phyloP scores from a whole-genome alignment of 2,113 vertebrate genomes.

The Caloenas nicobarica region DNA sequence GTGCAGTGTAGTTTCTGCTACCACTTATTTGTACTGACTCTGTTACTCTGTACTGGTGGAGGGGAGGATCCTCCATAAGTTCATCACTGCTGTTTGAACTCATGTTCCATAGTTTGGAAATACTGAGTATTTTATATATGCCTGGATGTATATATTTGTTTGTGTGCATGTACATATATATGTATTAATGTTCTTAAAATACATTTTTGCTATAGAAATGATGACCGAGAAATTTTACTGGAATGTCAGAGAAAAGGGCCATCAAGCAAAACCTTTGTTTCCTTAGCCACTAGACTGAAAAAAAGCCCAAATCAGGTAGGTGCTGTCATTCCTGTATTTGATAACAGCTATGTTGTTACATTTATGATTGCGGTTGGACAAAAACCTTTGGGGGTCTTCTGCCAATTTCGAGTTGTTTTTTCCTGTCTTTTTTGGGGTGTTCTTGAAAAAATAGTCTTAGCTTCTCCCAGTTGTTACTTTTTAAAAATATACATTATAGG shows the following conservation, averaged over 20 bases:
- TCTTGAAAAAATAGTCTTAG: not conserved
- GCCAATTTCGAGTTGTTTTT: not conserved
- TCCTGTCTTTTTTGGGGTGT: not conserved
- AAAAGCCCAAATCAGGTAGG: conserved; percentile 88
- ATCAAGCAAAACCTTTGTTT: conserved; percentile 86
- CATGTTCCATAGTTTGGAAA: not conserved
- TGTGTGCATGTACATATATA: not conserved
- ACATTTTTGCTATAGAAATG: conserved; percentile 78
- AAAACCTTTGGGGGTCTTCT: not conserved
- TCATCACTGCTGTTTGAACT: not conserved
- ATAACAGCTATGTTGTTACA: not conserved
- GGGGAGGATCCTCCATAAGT: not conserved
- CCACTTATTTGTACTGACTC: not conserved
- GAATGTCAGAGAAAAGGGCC: conserved; percentile 88
- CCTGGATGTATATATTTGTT: not conserved
- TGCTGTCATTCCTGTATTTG: not conserved
- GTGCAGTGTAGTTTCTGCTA: not conserved
- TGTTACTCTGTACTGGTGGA: not conserved
- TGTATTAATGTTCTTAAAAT: not conserved
- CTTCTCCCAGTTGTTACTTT: not conserved
- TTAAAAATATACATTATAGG: not conserved
- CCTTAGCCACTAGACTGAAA: conserved; percentile 82
- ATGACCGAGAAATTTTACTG: conserved; percentile 91
- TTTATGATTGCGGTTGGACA: not conserved
- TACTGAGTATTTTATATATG: not conserved